Percentiles rank a stretch among this genome's conserved stretches.
phyloP scores from a whole-genome alignment of 2,797 vertebrate species.

The Lepus townsendii region DNA sequence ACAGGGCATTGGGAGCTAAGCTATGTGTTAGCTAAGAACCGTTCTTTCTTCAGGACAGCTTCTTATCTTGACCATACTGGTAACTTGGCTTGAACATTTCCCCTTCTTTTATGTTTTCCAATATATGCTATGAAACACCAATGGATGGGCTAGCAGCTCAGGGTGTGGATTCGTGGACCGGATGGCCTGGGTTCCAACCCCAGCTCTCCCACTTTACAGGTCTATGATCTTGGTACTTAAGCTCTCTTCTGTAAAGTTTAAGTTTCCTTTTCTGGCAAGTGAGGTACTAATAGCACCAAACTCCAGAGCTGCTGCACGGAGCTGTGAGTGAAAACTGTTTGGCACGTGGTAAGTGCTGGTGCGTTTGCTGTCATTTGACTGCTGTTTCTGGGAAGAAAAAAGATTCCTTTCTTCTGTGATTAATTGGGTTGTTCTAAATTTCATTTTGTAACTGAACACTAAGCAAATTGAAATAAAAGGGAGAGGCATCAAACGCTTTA shows the following conservation, averaged over 20 bases:
- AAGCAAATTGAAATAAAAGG: slow-evolving; percentile 33
- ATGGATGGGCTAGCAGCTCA: neutral
- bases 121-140: neutral
- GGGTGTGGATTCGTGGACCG: neutral
- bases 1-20: neutral
- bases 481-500: slow-evolving; percentile 7
- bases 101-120: neutral
- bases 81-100: neutral
- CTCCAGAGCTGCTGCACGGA: neutral
- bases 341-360: neutral
- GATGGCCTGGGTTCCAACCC: neutral
- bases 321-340: neutral
- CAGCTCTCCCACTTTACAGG: neutral
- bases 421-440: slow-evolving; percentile 59
- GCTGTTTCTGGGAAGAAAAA: slow-evolving; percentile 30
- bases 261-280: neutral
- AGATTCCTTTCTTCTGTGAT: slow-evolving; percentile 63
- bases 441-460: slow-evolving; percentile 50
- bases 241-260: neutral
- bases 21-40: neutral
- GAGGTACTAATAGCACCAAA: neutral
- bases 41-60: neutral
- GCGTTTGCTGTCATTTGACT: neutral
- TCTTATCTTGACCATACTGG: neutral
- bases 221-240: neutral